A percentile compares a stretch with the other conserved stretches of the same genome.
These are phyloP conservation scores for Synanthedon myopaeformis DNA, from an alignment of 2,888 invertebrate genomes.

Conservation along the genomic window DNA sequence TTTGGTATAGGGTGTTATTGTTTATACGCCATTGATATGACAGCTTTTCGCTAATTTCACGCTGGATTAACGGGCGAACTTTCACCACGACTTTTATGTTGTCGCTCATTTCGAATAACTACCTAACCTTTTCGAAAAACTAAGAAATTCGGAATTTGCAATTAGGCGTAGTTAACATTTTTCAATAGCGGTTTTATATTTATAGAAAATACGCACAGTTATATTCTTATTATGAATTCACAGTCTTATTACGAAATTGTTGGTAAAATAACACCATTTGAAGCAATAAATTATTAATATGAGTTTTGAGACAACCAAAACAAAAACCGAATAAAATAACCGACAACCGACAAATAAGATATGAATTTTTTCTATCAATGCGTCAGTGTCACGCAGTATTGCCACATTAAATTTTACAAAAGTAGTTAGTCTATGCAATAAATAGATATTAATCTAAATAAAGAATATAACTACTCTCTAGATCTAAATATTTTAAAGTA, in stretches of 20 bases:
- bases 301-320: conserved; percentile 4
- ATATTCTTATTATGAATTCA: too few species aligned
- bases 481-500: too few species aligned
- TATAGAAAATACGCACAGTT: too few species aligned
- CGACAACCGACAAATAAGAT: neutral
- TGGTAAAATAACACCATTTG: too few species aligned
- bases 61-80: conserved; percentile 75
- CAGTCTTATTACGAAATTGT: too few species aligned
- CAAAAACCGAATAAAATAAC: conserved; percentile 7
- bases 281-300: too few species aligned
- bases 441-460: too few species aligned
- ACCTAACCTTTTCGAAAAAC: conserved; percentile 5
- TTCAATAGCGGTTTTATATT: neutral
- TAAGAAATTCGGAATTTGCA: neutral
- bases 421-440: too few species aligned
- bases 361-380: too few species aligned
- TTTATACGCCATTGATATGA: conserved; percentile 72
- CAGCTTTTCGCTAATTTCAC: conserved; percentile 72
- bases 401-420: too few species aligned
- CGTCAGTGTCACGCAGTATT: too few species aligned
- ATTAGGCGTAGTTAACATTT: neutral
- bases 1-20: conserved; percentile 69
- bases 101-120: conserved; percentile 63
- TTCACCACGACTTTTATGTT: conserved; percentile 83
- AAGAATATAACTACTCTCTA: too few species aligned